These are phyloP conservation scores for Meloidogyne chitwoodi DNA, from an alignment of 1,140 invertebrate genomes.

Conservation along the genomic window DNA sequence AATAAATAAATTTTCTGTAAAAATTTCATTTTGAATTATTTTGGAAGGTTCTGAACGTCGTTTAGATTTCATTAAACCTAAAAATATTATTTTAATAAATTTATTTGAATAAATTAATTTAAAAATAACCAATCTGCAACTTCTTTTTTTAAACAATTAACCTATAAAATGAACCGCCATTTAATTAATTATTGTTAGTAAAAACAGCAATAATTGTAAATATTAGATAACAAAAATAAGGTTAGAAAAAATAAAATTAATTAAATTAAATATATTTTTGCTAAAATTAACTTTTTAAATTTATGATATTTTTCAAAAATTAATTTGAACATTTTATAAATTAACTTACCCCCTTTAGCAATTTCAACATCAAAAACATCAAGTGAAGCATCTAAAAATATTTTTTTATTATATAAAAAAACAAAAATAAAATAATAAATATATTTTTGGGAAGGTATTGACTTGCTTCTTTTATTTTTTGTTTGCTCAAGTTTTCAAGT, in stretches of 20 bases:
- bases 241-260: too few relatives aligned
- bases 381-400: neutral
- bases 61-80: neutral
- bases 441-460: neutral
- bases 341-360: neutral
- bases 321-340: neutral
- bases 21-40: neutral
- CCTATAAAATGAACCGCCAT: too few relatives aligned
- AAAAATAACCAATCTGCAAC: too few relatives aligned
- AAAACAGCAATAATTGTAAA: too few relatives aligned
- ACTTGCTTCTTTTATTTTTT: too few relatives aligned
- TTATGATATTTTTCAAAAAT: too few relatives aligned
- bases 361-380: neutral
- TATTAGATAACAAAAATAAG: too few relatives aligned
- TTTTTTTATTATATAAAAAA: neutral
- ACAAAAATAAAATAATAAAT: neutral
- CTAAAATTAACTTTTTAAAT: too few relatives aligned
- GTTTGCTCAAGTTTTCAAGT: too few relatives aligned
- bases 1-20: neutral
- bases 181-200: too few relatives aligned
- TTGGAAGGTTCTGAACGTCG: neutral
- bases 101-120: neutral
- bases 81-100: neutral
- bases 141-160: too few relatives aligned
- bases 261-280: too few relatives aligned